Conservation (phyloP, 2,113 vertebrate genomes). For the Chiloscyllium plagiosum region DNA sequence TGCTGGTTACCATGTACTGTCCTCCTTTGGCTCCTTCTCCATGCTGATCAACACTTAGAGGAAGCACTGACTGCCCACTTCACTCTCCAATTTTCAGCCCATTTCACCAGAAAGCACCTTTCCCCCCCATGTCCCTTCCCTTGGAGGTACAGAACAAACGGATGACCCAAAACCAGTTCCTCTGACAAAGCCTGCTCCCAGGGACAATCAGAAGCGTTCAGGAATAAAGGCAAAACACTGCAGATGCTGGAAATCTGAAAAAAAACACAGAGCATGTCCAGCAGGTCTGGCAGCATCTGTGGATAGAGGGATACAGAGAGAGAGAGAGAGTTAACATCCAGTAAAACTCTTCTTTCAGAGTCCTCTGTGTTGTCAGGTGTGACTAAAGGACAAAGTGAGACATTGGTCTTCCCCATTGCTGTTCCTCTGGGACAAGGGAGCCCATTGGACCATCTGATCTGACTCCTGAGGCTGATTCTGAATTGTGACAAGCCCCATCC, state of each 20-base stretch:
- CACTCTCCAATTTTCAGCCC: background rate
- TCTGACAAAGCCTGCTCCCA: background rate
- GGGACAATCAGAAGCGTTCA: background rate
- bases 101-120: background rate
- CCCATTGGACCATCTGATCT: background rate
- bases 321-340: too few relatives aligned
- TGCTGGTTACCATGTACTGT: too few relatives aligned
- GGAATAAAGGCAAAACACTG: too few relatives aligned
- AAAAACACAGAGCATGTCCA: too few relatives aligned
- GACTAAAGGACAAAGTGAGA: background rate
- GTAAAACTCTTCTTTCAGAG: background rate
- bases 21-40: too few relatives aligned
- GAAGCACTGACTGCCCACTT: too few relatives aligned
- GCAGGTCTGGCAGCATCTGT: too few relatives aligned
- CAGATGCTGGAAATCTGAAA: too few relatives aligned
- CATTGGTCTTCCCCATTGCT: background rate
- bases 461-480: background rate
- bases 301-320: too few relatives aligned
- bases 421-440: background rate
- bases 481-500: background rate
- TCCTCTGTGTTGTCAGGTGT: background rate
- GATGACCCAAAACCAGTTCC: background rate
- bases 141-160: background rate
- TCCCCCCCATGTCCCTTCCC: background rate
- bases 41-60: too few relatives aligned